Conservation (phyloP, 2,888 invertebrate species). For the Xestia xanthographa region DNA sequence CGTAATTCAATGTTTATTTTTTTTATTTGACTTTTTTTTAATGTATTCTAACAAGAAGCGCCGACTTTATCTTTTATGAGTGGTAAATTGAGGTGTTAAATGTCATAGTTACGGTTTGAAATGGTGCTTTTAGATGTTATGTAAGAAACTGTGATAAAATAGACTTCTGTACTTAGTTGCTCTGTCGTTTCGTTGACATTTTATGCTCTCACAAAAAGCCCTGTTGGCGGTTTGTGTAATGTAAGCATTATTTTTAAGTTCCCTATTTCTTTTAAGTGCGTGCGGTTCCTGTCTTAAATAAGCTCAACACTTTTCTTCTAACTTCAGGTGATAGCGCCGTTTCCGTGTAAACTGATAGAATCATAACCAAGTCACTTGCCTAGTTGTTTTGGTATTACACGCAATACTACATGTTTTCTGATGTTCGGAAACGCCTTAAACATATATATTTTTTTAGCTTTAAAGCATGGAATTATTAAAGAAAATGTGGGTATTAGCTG, state of each 20-base stretch:
- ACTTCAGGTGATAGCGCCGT: slow-evolving; percentile 24
- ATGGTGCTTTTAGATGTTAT: slow-evolving; percentile 58
- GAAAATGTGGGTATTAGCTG: background rate
- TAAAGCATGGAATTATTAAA: background rate
- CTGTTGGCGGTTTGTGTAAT: slow-evolving; percentile 8
- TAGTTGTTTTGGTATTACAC: slow-evolving; percentile 3
- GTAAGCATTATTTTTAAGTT: slow-evolving; percentile 18
- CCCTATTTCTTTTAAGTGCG: slow-evolving; percentile 16
- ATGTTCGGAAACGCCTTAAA: background rate
- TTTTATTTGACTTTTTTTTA: slow-evolving; percentile 75
- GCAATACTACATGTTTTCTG: background rate
- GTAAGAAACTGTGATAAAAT: slow-evolving; percentile 55
- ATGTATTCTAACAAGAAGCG: slow-evolving; percentile 73
- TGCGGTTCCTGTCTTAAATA: slow-evolving; percentile 15
- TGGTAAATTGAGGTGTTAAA: slow-evolving; percentile 80
- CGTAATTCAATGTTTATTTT: slow-evolving; percentile 78
- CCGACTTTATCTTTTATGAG: slow-evolving; percentile 77
- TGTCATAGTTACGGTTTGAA: slow-evolving; percentile 66
- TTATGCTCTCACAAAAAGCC: slow-evolving; percentile 28
- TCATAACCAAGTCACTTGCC: slow-evolving; percentile 8
- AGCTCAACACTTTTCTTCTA: slow-evolving; percentile 12
- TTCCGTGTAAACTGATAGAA: slow-evolving; percentile 23
- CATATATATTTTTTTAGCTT: background rate
- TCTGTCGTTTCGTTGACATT: slow-evolving; percentile 30
- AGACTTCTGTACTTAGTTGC: slow-evolving; percentile 53